Conservation (phyloP, 2,113 vertebrate species). For the Aphelocoma coerulescens region DNA sequence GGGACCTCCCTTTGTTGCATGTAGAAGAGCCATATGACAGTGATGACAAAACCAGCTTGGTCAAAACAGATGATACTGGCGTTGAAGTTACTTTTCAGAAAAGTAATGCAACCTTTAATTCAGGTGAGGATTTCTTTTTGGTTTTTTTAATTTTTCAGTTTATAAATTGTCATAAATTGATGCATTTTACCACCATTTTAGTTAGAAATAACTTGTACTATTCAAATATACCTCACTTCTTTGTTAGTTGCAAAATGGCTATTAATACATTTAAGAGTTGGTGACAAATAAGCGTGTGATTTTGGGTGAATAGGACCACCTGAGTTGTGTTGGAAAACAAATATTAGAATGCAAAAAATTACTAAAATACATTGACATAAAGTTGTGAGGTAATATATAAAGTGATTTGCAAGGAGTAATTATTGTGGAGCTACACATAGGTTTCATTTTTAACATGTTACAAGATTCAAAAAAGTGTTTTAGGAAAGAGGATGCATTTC, state of each 20-base stretch:
- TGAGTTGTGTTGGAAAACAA: background rate
- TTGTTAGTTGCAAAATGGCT: background rate
- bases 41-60: background rate
- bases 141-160: background rate
- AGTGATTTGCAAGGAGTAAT: background rate
- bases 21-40: background rate
- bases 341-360: background rate
- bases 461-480: background rate
- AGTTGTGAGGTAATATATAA: background rate
- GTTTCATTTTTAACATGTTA: background rate
- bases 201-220: background rate
- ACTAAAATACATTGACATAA: background rate
- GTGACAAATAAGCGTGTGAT: background rate
- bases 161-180: background rate
- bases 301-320: background rate
- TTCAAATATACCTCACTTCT: background rate
- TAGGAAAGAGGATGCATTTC: background rate
- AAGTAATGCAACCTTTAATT: background rate
- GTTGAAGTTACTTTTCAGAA: constrained; percentile 11
- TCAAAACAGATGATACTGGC: background rate
- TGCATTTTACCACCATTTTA: background rate
- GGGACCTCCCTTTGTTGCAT: background rate
- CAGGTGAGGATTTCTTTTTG: constrained; percentile 58
- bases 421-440: background rate
- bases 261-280: background rate